phyloP scores from a whole-genome alignment of 2,888 invertebrate species.

The Drosophila engyochracea region DNA sequence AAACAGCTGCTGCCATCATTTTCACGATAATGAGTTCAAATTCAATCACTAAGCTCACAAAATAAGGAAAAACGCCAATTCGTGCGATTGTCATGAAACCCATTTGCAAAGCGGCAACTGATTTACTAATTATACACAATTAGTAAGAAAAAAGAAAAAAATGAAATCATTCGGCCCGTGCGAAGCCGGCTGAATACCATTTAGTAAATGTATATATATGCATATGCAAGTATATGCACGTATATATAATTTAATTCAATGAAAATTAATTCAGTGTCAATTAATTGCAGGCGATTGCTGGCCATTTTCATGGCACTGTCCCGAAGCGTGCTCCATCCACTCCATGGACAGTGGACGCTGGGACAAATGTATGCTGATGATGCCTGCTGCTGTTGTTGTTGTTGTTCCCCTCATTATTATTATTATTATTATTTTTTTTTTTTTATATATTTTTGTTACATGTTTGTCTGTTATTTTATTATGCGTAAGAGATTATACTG shows the following conservation, averaged over 20 bases:
- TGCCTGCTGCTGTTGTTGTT: constrained; percentile 31
- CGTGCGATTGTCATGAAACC: not conserved
- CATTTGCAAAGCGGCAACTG: not conserved
- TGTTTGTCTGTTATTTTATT: constrained; percentile 68
- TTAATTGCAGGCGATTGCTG: constrained; percentile 62
- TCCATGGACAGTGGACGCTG: not conserved
- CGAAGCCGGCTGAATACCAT: not conserved
- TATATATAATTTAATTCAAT: constrained; percentile 63
- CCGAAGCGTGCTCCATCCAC: not conserved
- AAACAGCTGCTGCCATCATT: not conserved
- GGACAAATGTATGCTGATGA: constrained; percentile 40
- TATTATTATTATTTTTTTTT: not conserved
- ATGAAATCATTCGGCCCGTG: not conserved
- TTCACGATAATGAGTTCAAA: not conserved
- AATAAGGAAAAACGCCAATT: not conserved
- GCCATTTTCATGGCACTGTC: constrained; percentile 33
- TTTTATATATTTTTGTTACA: not conserved
- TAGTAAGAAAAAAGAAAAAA: not conserved
- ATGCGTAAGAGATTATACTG: constrained; percentile 80
- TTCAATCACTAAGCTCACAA: not conserved
- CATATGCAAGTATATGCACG: not conserved
- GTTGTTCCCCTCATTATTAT: constrained; percentile 4
- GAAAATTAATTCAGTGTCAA: constrained; percentile 65
- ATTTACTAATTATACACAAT: not conserved
- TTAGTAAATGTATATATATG: not conserved